phyloP scores from a whole-genome alignment of 2,797 vertebrate genomes.

The Dallia pectoralis region DNA sequence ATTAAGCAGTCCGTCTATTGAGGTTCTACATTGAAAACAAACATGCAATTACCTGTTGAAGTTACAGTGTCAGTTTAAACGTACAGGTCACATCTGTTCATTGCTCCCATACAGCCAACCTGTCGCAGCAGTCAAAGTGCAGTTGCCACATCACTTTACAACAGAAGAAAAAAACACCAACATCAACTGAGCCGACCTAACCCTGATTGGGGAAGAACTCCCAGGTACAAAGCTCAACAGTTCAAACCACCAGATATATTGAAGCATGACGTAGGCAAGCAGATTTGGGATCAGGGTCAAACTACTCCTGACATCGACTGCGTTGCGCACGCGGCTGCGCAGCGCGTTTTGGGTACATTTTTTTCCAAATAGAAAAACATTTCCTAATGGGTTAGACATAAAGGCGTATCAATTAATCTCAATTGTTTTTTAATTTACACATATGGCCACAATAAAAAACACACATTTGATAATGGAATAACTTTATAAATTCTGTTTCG shows the following conservation, averaged over 20 bases:
- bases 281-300: background rate
- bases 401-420: too few relatives aligned
- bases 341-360: too few relatives aligned
- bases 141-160: constrained; percentile 67
- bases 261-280: background rate
- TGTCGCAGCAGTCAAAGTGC: constrained; percentile 63
- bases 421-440: too few relatives aligned
- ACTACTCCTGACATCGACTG: background rate
- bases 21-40: background rate
- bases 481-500: background rate
- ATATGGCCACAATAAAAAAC: background rate
- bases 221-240: constrained; percentile 57
- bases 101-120: constrained; percentile 14
- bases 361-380: background rate
- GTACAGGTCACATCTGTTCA: constrained; percentile 34
- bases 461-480: background rate
- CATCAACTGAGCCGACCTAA: constrained; percentile 48
- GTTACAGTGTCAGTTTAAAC: constrained; percentile 17
- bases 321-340: background rate
- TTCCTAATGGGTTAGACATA: too few relatives aligned
- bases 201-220: constrained; percentile 45
- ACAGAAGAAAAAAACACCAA: constrained; percentile 26
- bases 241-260: background rate
- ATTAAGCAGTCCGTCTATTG: background rate
- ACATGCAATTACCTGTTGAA: background rate